These are phyloP conservation scores for Synergus itoensis DNA, from an alignment of 2,888 invertebrate genomes.

Conservation along the genomic window DNA sequence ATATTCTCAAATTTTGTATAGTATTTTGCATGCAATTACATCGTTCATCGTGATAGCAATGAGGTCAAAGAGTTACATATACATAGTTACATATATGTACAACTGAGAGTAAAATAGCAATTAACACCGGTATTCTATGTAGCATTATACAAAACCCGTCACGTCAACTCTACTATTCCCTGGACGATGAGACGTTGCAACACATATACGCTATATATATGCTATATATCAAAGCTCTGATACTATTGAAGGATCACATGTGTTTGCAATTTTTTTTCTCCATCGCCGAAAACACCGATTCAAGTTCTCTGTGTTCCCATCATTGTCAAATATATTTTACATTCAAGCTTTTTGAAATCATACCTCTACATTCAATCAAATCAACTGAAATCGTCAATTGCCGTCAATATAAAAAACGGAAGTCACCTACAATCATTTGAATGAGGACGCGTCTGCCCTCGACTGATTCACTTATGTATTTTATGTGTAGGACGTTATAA, in stretches of 20 bases:
- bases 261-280: not conserved
- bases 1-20: not conserved
- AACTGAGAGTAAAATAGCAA: conserved; percentile 22
- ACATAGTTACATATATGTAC: not conserved
- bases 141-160: conserved; percentile 24
- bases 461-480: too few relatives aligned
- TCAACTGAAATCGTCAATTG: not conserved
- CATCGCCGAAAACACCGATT: not conserved
- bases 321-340: not conserved
- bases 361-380: too few relatives aligned
- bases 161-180: conserved; percentile 25
- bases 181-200: conserved; percentile 13
- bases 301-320: not conserved
- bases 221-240: conserved; percentile 31
- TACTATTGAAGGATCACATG: conserved; percentile 16
- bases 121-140: conserved; percentile 23
- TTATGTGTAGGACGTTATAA: too few relatives aligned
- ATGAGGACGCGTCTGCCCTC: too few relatives aligned
- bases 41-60: conserved; percentile 8
- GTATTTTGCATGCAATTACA: conserved; percentile 15
- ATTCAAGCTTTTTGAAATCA: not conserved
- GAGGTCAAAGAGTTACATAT: not conserved
- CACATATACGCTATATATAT: not conserved
- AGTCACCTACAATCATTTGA: not conserved
- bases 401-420: not conserved